Base-by-base conservation (phyloP, 30 jellyfish, hydroid and myxozoan genomes). In the Rhopilema esculentum region DNA sequence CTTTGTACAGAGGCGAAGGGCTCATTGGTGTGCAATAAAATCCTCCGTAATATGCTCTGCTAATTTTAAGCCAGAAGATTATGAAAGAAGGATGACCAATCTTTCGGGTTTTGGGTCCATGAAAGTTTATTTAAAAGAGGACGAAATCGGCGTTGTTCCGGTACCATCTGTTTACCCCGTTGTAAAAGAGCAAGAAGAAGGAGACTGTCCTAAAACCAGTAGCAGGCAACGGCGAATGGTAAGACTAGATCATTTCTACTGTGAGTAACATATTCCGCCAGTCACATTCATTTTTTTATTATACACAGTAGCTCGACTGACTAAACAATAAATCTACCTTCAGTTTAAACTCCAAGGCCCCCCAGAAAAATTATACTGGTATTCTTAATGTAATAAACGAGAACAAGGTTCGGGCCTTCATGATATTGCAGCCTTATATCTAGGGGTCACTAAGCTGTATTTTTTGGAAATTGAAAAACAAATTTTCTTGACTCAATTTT, bases 11-110 rank as follows among this genome's bases (percentile, higher is more conserved):
- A 23, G 7, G 75, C 27, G 61, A 24, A 57, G 88, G 27, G 88
- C 66, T n/a, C 24, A 53, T 16, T 77, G 88, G 88, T 26, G 22
- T 22, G 76, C 88, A 21, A 52, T 76, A 49, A 21, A 26, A 31
- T 16, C 16, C 61, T 77, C 88, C 17, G 75, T 27, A 15, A 30
- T 49, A 19, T 49, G 88, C 61, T 50, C 77, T 18, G 48, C 27
- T 8, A 77, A 77, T 77, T 77, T 77, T 32, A 61, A 23, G 65
- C 77, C 88, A 53, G 88, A 77, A 22, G 65, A 77, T 30, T 77
- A 50, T 75, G 63, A 19, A 75, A 77, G 76, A 29, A 77, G 65
- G 57, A 40, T 40, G 57, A 2, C 57, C 6, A 40, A 40, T 40
- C 57, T 12, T 40, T 12, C 12, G 57, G 57, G 57, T 40, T 40